Evolutionary conservation across 1,140 invertebrate genomes (phyloP).

Genomic region (Diabrotica virgifera): DNA sequence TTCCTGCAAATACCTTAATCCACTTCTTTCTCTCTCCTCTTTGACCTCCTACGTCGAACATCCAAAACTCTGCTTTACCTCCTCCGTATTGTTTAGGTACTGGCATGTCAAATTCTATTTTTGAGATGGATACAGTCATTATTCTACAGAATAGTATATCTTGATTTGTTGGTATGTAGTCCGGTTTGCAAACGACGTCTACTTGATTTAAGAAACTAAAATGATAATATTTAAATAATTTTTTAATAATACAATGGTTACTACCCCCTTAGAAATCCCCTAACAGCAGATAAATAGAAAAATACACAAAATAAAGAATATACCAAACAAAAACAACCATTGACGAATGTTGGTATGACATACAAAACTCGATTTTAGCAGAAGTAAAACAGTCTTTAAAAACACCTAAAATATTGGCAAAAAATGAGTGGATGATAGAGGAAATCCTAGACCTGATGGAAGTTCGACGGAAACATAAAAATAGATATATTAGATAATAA

Average conservation of each 20-base stretch:
- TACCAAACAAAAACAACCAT: too few species aligned
- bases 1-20: constrained; percentile 74
- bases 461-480: too few species aligned
- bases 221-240: constrained; percentile 7
- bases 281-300: too few species aligned
- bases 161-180: constrained; percentile 65
- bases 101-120: constrained; percentile 69
- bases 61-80: constrained; percentile 66
- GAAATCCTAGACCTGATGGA: too few species aligned
- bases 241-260: background rate
- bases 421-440: too few species aligned
- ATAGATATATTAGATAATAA: too few species aligned
- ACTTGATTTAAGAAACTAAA: constrained; percentile 67
- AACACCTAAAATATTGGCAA: too few species aligned
- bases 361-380: too few species aligned
- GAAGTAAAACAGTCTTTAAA: too few species aligned
- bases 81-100: constrained; percentile 65
- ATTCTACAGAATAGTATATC: constrained; percentile 70
- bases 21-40: constrained; percentile 59
- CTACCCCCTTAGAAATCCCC: too few species aligned
- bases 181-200: constrained; percentile 55
- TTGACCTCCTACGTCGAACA: constrained; percentile 81
- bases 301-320: too few species aligned
- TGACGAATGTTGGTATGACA: too few species aligned
- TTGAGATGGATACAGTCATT: constrained; percentile 68